Conservation (phyloP, 2,797 vertebrate genomes). For the Lycodopsis pacificus region DNA sequence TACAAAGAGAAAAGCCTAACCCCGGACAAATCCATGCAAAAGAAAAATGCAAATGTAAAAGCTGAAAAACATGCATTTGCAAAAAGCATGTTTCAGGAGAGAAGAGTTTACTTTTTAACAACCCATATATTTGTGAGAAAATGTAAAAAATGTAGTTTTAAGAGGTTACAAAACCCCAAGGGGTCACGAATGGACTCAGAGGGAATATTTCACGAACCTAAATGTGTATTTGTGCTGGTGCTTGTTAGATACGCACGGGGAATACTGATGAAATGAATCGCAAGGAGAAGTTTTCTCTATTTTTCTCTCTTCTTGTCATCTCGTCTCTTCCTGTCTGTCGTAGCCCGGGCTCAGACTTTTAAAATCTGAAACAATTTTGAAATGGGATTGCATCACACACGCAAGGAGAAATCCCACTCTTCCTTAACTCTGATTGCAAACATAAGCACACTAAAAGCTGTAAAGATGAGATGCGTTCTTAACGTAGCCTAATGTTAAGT, state of each 20-base stretch:
- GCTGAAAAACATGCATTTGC: neutral
- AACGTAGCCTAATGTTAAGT: neutral
- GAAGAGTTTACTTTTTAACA: slow-evolving; percentile 1
- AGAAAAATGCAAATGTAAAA: neutral
- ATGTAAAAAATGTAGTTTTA: slow-evolving; percentile 25
- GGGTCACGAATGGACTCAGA: slow-evolving; percentile 17
- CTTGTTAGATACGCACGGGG: slow-evolving; percentile 17
- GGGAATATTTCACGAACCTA: slow-evolving; percentile 39
- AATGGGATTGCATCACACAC: slow-evolving; percentile 45
- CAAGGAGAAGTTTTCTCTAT: slow-evolving; percentile 31
- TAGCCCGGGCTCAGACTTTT: slow-evolving; percentile 17
- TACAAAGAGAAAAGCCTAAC: slow-evolving; percentile 36
- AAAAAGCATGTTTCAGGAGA: slow-evolving; percentile 5
- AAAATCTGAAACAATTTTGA: slow-evolving; percentile 21
- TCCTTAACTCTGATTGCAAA: slow-evolving; percentile 14
- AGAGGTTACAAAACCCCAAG: slow-evolving; percentile 21
- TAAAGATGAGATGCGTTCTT: neutral
- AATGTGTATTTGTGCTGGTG: slow-evolving; percentile 38
- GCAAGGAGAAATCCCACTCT: neutral
- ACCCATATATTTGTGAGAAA: slow-evolving; percentile 1
- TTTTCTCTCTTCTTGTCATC: slow-evolving; percentile 13
- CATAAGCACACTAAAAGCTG: neutral
- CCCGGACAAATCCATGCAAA: slow-evolving; percentile 3
- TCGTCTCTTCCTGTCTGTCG: slow-evolving; percentile 26
- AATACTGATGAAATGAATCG: slow-evolving; percentile 64